Evolutionary conservation across 2,797 vertebrate genomes (phyloP), one percentile per base, ranked within the genome.

Genomic region (Rhynchotus rufescens): DNA sequence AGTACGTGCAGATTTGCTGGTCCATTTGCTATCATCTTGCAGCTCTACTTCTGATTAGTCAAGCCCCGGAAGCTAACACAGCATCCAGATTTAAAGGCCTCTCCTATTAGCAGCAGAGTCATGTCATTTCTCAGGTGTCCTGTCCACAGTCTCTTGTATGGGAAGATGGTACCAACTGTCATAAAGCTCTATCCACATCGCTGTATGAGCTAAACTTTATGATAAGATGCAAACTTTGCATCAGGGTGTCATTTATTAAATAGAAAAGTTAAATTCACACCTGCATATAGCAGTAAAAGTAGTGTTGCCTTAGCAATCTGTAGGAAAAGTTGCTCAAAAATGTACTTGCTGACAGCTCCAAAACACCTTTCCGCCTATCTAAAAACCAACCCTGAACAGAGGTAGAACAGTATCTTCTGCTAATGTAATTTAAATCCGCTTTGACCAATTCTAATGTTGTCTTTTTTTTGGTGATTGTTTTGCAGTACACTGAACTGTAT

Each of bases 161-260:
- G 57, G 54, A 45, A 49, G 47, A 23, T 68, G 51, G 22, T 59
- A 52, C 26, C 8, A 54, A 7, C 25, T 66, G 49, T 38, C 73
- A 42, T 34, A 38, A 40, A 79, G 15, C 10, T 80, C 34, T 3
- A 0, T 45, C 36, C 64, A 10, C 13, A 21, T 59, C 0, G 0
- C 38, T 67, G 3, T 45, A 22, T 61, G 25, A 81, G 20, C 26
- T 62, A 73, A 64, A 7, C n/a, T 81, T 10, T 72, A 80, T 60
- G 45, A 45, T 62, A 42, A 51, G 28, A 26, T 36, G 34, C 34
- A 75, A 13, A 73, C 72, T 60, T 80, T 71, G 38, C 23, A 60
- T 77, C 25, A 10, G 9, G 5, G 30, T 80, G 17, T 11, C 12
- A 2, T 77, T 86, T 28, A 47, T 36, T 26, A 2, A 25, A 56